Conservation (phyloP, 1,140 invertebrate genomes). For the Drosophila obscura region DNA sequence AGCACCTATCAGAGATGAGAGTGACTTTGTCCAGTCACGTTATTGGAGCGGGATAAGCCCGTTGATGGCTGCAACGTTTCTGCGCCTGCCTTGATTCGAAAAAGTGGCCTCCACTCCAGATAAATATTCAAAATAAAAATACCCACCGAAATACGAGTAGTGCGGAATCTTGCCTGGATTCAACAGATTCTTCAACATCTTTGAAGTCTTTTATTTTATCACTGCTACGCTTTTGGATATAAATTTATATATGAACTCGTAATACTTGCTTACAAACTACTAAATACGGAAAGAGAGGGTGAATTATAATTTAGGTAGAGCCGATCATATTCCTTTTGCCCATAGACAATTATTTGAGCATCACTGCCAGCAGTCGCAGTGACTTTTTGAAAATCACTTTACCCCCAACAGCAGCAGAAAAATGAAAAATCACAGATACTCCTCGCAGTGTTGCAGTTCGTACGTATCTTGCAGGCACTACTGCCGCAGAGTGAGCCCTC, state of each 20-base stretch:
- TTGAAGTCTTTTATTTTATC: too few relatives aligned
- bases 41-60: background rate
- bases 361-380: constrained; percentile 43
- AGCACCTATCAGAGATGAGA: constrained; percentile 26
- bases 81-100: too few relatives aligned
- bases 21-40: constrained; percentile 33
- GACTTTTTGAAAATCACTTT: constrained; percentile 50
- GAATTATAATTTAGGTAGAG: too few relatives aligned
- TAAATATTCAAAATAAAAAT: too few relatives aligned
- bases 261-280: too few relatives aligned
- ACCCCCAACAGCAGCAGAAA: constrained; percentile 15
- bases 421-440: constrained; percentile 50
- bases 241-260: too few relatives aligned
- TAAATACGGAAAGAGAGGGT: too few relatives aligned
- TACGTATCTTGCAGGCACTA: constrained; percentile 26
- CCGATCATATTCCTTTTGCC: too few relatives aligned
- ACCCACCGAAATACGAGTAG: too few relatives aligned
- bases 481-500: constrained; percentile 56
- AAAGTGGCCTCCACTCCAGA: too few relatives aligned
- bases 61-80: background rate
- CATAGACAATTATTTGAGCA: constrained; percentile 21
- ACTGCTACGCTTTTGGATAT: background rate
- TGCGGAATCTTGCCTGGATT: background rate
- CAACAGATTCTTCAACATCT: background rate
- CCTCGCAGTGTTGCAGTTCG: constrained; percentile 1